phyloP scores from a whole-genome alignment of 2,113 vertebrate species.

The Trachemys scripta region DNA sequence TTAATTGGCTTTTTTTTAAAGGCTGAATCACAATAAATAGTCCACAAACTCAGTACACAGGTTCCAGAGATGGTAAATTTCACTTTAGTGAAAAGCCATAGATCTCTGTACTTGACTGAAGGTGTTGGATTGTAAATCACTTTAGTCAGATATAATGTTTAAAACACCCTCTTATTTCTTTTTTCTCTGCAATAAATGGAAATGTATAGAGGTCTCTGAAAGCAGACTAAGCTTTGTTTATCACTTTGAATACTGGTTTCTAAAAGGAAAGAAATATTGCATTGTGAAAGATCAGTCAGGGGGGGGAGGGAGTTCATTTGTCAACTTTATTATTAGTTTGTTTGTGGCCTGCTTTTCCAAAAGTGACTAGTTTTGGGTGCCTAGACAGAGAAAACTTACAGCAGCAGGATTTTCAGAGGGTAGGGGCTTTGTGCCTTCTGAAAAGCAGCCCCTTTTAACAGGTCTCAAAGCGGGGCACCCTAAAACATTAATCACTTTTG shows the following conservation, averaged over 20 bases:
- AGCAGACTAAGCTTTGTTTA: neutral
- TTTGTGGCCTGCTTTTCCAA: neutral
- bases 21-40: constrained; percentile 72
- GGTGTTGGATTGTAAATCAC: constrained; percentile 25
- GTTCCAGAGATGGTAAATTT: constrained; percentile 71
- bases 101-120: constrained; percentile 27
- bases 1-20: constrained; percentile 80
- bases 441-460: neutral
- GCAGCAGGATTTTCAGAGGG: neutral
- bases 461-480: neutral
- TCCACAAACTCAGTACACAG: constrained; percentile 28
- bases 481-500: neutral
- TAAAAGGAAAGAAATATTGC: neutral
- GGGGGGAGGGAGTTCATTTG: neutral
- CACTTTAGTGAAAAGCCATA: constrained; percentile 68
- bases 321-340: neutral
- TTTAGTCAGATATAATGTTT: constrained; percentile 10
- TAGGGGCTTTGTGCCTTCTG: neutral
- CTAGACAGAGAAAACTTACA: neutral
- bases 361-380: neutral
- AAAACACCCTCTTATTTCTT: neutral
- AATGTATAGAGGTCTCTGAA: neutral
- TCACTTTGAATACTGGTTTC: neutral
- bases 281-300: neutral
- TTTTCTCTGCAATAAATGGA: neutral